phyloP scores from a whole-genome alignment of 2,113 vertebrate species.

The Nematolebias whitei region DNA sequence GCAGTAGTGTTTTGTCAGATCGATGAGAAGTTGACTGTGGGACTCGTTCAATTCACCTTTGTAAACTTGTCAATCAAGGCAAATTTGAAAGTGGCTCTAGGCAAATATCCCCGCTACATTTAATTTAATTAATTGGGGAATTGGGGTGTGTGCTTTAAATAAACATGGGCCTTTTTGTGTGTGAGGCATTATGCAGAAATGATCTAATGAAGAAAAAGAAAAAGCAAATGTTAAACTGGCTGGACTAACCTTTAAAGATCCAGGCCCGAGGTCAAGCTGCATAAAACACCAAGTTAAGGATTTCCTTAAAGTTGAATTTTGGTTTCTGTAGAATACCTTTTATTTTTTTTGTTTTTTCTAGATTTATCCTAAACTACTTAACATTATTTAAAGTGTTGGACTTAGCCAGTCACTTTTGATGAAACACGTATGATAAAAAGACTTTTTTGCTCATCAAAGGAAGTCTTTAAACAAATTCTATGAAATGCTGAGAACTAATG shows the following conservation, averaged over 20 bases:
- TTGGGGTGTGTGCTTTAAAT: constrained; percentile 32
- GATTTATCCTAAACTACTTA: too few species aligned
- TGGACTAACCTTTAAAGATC: neutral
- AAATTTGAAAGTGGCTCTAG: constrained; percentile 51
- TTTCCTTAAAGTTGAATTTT: neutral
- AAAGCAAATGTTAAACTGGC: neutral
- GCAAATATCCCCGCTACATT: constrained; percentile 48
- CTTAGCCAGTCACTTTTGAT: neutral
- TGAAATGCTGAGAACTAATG: neutral
- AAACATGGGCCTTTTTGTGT: neutral
- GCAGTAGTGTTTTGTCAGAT: constrained; percentile 3
- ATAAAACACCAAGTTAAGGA: neutral
- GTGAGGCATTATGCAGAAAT: neutral
- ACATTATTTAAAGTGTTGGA: neutral
- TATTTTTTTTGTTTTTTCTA: neutral
- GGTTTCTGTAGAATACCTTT: neutral
- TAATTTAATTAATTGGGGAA: constrained; percentile 36
- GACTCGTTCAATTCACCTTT: constrained; percentile 43
- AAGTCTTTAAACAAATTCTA: neutral
- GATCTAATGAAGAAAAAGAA: constrained; percentile 5
- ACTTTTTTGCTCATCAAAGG: neutral
- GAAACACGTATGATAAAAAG: neutral
- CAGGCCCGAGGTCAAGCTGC: neutral
- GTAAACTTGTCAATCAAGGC: constrained; percentile 57
- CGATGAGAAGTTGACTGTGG: constrained; percentile 25